phyloP scores from a whole-genome alignment of 2,113 vertebrate species.

The Dipodomys merriami region DNA sequence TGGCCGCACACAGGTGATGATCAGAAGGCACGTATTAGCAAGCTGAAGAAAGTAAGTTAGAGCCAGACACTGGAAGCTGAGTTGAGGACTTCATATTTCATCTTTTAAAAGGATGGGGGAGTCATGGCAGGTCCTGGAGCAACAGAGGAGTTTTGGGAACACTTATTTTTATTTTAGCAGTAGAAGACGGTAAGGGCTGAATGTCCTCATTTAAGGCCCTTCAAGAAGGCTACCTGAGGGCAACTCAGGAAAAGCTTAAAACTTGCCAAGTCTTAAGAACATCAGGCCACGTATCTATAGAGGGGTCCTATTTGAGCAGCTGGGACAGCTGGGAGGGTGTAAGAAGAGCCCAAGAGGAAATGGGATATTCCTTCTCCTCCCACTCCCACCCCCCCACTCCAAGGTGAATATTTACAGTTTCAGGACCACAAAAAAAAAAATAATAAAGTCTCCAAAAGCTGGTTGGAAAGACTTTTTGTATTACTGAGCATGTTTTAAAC shows the following conservation, averaged over 20 bases:
- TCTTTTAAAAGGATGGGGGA: not conserved
- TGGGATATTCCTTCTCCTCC: not conserved
- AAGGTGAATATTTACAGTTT: not conserved
- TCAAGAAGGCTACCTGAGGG: not conserved
- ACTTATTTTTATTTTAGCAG: not conserved
- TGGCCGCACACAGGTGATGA: not conserved
- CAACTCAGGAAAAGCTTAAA: not conserved
- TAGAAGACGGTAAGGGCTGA: not conserved
- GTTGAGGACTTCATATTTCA: not conserved
- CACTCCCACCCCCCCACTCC: no score
- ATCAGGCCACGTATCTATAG: not conserved
- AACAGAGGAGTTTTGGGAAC: not conserved
- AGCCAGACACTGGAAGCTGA: not conserved
- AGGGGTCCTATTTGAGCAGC: not conserved
- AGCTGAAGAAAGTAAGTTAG: not conserved
- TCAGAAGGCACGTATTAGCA: not conserved
- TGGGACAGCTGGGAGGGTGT: not conserved
- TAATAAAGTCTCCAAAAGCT: conserved; percentile 4
- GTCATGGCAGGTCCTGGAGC: not conserved
- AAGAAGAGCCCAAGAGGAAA: not conserved
- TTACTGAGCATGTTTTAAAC: conserved; percentile 43
- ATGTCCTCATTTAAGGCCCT: not conserved
- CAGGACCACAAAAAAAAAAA: conserved; percentile 22
- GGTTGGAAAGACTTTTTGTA: conserved; percentile 25
- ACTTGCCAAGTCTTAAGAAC: not conserved